phyloP scores from a whole-genome alignment of 2,797 vertebrate genomes.

The Pseudochirops cupreus region DNA sequence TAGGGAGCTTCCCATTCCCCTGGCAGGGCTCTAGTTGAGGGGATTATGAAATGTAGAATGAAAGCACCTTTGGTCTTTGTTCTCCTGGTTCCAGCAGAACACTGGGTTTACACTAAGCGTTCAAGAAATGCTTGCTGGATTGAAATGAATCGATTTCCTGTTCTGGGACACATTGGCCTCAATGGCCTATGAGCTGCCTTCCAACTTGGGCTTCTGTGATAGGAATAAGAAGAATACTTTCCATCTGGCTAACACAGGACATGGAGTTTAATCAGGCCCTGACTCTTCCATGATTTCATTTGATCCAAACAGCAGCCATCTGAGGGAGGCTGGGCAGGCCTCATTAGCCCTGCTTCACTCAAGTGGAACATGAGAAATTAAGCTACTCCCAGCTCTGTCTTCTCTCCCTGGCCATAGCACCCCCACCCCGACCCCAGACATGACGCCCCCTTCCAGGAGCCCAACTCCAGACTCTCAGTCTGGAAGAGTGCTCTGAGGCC shows the following conservation, averaged over 20 bases:
- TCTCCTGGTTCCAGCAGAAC: neutral
- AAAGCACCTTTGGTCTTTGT: neutral
- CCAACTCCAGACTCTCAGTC: no score
- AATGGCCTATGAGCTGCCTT: neutral
- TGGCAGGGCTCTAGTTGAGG: neutral
- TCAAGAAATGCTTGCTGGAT: neutral
- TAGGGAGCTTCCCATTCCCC: neutral
- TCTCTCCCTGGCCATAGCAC: neutral
- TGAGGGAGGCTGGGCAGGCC: neutral
- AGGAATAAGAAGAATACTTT: neutral
- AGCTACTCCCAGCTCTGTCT: neutral
- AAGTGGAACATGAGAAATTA: neutral
- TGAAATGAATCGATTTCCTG: neutral
- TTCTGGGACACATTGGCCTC: neutral
- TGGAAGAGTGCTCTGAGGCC: no score
- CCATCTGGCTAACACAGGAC: neutral
- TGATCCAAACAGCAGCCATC: neutral
- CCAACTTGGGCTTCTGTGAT: neutral
- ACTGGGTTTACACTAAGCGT: neutral
- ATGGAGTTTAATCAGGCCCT: neutral
- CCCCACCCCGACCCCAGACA: no score
- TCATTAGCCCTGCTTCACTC: neutral
- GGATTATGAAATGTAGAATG: neutral
- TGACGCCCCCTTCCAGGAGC: no score
- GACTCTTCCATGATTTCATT: neutral